Evolutionary conservation across 2,113 vertebrate genomes (phyloP), one percentile per base, ranked within the genome.

Genomic region (Syrrhaptes paradoxus): DNA sequence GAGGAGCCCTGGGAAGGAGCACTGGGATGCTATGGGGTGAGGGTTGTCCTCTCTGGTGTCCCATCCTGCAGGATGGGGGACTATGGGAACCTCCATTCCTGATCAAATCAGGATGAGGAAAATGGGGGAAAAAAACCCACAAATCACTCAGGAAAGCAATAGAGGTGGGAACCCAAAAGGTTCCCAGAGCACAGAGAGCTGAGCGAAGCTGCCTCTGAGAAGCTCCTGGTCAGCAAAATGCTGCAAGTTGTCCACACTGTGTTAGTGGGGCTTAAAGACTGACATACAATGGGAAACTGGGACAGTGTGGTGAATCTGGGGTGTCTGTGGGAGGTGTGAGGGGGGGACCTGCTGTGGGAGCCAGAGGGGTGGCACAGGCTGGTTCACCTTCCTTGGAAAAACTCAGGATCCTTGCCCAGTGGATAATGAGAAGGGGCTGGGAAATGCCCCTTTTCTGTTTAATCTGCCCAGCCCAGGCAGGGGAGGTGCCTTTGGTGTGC

Each of bases 191-290:
- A 36, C 13, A 38, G 41, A 52, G 14, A 5, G 31, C 21, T 77
- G 55, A 74, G 12, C 51, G 49, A 41, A 74, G 20, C 20, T 31
- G 36, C 9, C 41, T 62, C 28, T 43, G 24, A 48, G 25, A 28
- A 65, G 73, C 45, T 19, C 22, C 67, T 76, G 43, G 36, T 34
- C 43, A 81, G 25, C 49, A 31, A 3, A 59, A 81, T 36, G 19
- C 1, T 41, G 83, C 49, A 43, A 66, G 24, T 61, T 66, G 36
- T 36, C 19, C 6, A 2, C 4, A 5, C 29, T 29, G 17, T 3
- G 2, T 51, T 67, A 4, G 0, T 19, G 46, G 13, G 12, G 16
- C 70, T 74, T 54, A 59, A 55, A 32, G 54, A 14, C 3, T 0
- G 0, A 51, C 8, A 11, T 17, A 1, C 4, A 1, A 11, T 18